Base-by-base conservation (phyloP, 2,888 invertebrate genomes). In the Melipona bicolor region DNA sequence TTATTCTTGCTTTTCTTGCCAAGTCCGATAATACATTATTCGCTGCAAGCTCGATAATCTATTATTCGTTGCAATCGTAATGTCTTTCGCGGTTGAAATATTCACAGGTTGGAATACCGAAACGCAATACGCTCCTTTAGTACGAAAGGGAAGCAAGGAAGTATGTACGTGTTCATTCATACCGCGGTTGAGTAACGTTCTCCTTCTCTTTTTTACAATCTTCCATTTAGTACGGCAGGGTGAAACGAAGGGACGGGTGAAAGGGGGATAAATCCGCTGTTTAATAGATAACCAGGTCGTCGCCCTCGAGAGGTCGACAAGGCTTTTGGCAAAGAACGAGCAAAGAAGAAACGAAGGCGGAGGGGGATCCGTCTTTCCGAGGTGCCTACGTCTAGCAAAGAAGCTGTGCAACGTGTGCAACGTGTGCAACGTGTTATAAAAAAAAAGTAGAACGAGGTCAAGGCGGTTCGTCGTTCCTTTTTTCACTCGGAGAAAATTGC, bases 381-480 rank as follows among this genome's bases (percentile, higher is more conserved):
- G 67, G 62, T 62, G 73, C 17, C 82, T 75, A 69, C 54, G 77
- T 72, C 85, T 85, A 77, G 78, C 56, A 73, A 73, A 85, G 72
- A 81, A 80, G 77, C 70, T 75, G 76, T 76, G 85, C 71, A 70
- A 54, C 54, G 77, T 65, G 50, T 76, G 85, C 71, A 70, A 54
- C 54, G 77, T 65, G 50, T 81, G 77, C 59, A 74, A 80, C 68
- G 87, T 73, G 74, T 88, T 75, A 70, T 77, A 81, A 83, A 82
- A 82, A 32, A 90, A 81, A 89, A 85, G 79, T 88, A 73, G 84
- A 90, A 87, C 73, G 80, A 69, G 82, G 87, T 90, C 84, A 90
- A 86, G 84, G 83, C 88, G 81, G 84, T 83, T 81, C 77, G 79
- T 76, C 82, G 75, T 81, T 81, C 81, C 71, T 81, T 85, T 83